Evolutionary conservation across 2,797 vertebrate species (phyloP).

Genomic region (Chelmon rostratus): DNA sequence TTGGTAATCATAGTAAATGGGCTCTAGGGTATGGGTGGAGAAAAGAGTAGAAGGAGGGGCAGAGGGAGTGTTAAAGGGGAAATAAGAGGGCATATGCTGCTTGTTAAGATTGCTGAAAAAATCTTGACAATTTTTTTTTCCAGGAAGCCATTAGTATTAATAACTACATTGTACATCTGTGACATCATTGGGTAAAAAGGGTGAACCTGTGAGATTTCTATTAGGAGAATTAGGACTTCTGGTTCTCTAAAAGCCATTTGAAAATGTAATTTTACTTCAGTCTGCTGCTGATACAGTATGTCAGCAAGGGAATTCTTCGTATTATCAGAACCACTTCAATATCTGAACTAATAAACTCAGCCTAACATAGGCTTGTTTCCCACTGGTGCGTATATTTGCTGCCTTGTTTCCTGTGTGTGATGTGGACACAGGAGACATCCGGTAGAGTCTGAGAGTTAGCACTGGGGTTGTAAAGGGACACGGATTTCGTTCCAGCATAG

Average conservation of each 20-base stretch:
- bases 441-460: conserved; percentile 34
- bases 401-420: conserved; percentile 45
- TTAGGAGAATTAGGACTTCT: neutral
- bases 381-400: conserved; percentile 13
- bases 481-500: conserved; percentile 49
- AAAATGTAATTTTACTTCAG: neutral
- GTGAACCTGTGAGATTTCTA: conserved; percentile 1
- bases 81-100: conserved; percentile 33
- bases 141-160: conserved; percentile 44
- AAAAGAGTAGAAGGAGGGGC: conserved; percentile 29
- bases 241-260: conserved; percentile 12
- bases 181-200: neutral
- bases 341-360: neutral
- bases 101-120: conserved; percentile 41
- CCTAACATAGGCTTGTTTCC: neutral
- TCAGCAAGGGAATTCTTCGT: neutral
- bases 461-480: conserved; percentile 58
- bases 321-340: conserved; percentile 19
- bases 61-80: conserved; percentile 32
- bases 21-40: conserved; percentile 63
- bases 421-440: conserved; percentile 46
- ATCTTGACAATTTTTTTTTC: conserved; percentile 35
- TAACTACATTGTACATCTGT: conserved; percentile 14
- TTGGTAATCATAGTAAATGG: conserved; percentile 80
- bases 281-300: neutral